Conservation (phyloP, 1,140 invertebrate genomes). For the Archivesica marissinica region DNA sequence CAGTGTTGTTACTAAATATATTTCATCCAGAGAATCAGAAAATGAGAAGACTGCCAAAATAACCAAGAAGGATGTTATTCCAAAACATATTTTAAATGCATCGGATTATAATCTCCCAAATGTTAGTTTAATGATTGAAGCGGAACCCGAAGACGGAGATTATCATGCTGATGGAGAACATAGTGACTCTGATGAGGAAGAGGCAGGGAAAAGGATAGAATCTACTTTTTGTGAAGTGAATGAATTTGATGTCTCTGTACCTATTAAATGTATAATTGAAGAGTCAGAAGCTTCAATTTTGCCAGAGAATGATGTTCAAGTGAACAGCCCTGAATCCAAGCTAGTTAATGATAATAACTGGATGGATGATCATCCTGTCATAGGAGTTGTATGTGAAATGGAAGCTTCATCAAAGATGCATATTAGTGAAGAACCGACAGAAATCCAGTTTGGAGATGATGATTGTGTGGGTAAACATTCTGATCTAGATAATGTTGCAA, state of each 20-base stretch:
- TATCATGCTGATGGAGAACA: slow-evolving; percentile 40
- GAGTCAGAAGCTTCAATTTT: too few relatives aligned
- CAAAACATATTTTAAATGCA: background rate
- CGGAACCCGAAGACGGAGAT: slow-evolving; percentile 14
- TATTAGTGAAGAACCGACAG: background rate
- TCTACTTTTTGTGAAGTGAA: too few relatives aligned
- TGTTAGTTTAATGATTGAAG: background rate
- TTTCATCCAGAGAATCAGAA: background rate
- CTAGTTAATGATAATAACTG: too few relatives aligned
- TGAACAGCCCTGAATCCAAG: too few relatives aligned
- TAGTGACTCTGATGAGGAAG: background rate
- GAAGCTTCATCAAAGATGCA: background rate
- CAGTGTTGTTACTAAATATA: background rate
- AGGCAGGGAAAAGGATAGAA: background rate
- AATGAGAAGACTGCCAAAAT: background rate
- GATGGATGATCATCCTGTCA: background rate
- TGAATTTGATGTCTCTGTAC: too few relatives aligned
- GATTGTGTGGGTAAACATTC: too few relatives aligned
- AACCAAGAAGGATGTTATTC: background rate
- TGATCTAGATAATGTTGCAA: background rate
- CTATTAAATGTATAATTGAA: too few relatives aligned
- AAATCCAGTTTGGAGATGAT: too few relatives aligned
- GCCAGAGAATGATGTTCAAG: too few relatives aligned
- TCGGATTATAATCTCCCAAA: background rate
- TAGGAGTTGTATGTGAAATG: background rate